Evolutionary conservation across 2,888 invertebrate species (phyloP), one percentile per base, ranked within the genome.

Genomic region (Tanaodytes sp.): DNA sequence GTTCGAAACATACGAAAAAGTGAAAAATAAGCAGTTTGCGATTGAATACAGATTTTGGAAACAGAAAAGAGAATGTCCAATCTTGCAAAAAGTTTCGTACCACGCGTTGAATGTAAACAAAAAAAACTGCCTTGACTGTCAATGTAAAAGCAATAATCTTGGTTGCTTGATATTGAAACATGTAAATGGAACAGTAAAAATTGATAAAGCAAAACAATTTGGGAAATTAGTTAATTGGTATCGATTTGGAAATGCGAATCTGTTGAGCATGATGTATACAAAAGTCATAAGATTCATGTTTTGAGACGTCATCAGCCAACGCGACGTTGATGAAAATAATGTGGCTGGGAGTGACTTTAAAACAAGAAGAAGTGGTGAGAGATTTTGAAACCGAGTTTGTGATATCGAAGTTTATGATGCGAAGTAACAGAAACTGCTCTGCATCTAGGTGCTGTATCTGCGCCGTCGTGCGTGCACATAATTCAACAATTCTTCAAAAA

Each of bases 381-480:
- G 4, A 52, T 61, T 62, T 54, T 46, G 46, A 54, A 23, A 43
- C n/a, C n/a, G n/a, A n/a, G n/a, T 23, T 23, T 23, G 23, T 23
- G 8, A 27, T 46, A 55, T 31, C 12, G 18, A 40, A 42, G 36
- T 30, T 19, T 42, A 45, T 51, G 20, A 36, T 57, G 51, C 45
- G 39, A 43, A 45, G 39, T 31, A 12, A 11, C 23, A 33, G 16
- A 31, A 45, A 16, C 20, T 57, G 49, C 51, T 37, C 15, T 54
- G 19, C 43, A 45, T 18, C 6, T 48, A 43, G 55, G 43, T 57
- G 49, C 49, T 48, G n/a, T 18, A 54, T 18, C 19, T 51, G 48
- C 46, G 27, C 73, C 66, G 66, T 70, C 70, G 67, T 63, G 70
- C 62, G 55, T 73, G 75, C 74, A 74, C 68, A 76, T 70, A 68